phyloP scores from a whole-genome alignment of 2,113 vertebrate genomes.

The Ceratotherium simum region DNA sequence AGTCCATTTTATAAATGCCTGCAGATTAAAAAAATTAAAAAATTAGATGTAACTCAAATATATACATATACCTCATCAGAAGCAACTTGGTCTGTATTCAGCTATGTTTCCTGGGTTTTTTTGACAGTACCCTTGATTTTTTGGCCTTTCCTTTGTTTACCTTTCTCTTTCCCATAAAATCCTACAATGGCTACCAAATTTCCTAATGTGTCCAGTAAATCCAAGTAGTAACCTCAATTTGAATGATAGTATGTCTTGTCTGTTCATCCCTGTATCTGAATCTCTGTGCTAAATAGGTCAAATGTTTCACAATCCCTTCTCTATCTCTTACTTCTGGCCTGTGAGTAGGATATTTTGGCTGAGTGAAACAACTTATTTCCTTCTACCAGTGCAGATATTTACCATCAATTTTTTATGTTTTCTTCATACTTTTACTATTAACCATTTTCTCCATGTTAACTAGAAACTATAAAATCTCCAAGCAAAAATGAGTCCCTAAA shows the following conservation, averaged over 20 bases:
- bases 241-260: neutral
- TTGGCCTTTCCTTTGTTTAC: neutral
- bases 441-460: neutral
- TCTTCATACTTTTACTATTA: constrained; percentile 28
- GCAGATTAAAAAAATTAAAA: neutral
- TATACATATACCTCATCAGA: neutral
- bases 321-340: neutral
- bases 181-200: neutral
- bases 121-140: neutral
- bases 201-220: neutral
- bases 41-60: neutral
- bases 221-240: neutral
- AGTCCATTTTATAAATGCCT: constrained; percentile 4
- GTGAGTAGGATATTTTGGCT: neutral
- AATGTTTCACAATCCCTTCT: neutral
- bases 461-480: constrained; percentile 3
- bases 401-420: constrained; percentile 35
- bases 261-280: neutral
- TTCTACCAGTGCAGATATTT: neutral
- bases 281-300: neutral
- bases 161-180: constrained; percentile 18
- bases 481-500: neutral
- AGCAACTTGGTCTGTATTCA: neutral
- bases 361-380: neutral
- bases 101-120: neutral